Evolutionary conservation across 1,140 invertebrate genomes (phyloP).

Genomic region (Papilio helenus): DNA sequence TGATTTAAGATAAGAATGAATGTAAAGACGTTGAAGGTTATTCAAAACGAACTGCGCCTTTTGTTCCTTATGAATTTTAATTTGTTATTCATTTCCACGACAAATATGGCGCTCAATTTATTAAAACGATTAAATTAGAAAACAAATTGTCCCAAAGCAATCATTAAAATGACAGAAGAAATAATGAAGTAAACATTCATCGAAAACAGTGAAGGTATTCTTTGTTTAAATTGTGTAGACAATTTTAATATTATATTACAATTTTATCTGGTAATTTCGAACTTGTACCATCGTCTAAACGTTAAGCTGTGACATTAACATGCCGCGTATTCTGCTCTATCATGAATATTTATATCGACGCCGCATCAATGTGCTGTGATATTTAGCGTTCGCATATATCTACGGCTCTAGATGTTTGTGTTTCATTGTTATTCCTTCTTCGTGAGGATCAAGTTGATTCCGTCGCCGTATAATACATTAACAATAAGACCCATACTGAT

Average conservation of each 20-base stretch:
- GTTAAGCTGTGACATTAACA: conserved; percentile 71
- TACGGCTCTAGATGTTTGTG: conserved; percentile 42
- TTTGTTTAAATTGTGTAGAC: neutral
- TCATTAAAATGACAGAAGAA: neutral
- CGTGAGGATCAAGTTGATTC: conserved; percentile 14
- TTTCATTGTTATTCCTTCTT: conserved; percentile 32
- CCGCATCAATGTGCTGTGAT: conserved; percentile 63
- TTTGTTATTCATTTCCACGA: conserved; percentile 13
- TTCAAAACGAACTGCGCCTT: neutral
- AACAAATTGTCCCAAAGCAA: neutral
- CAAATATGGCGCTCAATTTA: conserved; percentile 16
- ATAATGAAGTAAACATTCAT: neutral
- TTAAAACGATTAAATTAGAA: conserved; percentile 1
- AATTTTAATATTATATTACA: conserved; percentile 1
- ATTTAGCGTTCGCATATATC: conserved; percentile 52
- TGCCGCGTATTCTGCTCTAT: conserved; percentile 66
- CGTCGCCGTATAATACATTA: conserved; percentile 14
- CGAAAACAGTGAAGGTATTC: neutral
- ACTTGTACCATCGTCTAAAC: conserved; percentile 51
- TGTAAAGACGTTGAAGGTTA: conserved; percentile 20
- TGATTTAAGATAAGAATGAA: conserved; percentile 10
- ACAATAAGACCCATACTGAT: neutral
- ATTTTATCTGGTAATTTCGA: conserved; percentile 14
- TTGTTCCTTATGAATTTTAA: conserved; percentile 11
- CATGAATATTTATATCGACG: conserved; percentile 76